These are phyloP conservation scores for Calephelis perditalis DNA, from an alignment of 2,888 invertebrate species.

Conservation along the genomic window DNA sequence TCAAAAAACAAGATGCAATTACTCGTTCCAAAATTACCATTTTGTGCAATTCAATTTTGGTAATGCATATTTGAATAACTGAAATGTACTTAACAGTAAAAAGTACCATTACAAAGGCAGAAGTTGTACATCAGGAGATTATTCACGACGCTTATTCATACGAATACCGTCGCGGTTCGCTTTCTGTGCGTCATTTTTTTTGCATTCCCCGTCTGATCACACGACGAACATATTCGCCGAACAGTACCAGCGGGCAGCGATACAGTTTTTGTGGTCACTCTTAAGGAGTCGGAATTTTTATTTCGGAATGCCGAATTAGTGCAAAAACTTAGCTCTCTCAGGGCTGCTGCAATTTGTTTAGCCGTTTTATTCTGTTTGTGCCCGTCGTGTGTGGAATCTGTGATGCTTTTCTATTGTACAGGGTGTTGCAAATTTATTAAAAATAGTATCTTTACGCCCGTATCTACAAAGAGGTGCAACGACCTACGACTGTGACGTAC, in stretches of 20 bases:
- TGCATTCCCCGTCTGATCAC: slow-evolving; percentile 39
- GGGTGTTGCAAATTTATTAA: slow-evolving; percentile 38
- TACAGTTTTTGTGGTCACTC: slow-evolving; percentile 51
- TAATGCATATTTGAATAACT: slow-evolving; percentile 12
- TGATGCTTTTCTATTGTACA: slow-evolving; percentile 46
- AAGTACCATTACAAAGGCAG: slow-evolving; percentile 5
- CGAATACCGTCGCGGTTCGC: slow-evolving; percentile 41
- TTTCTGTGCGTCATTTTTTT: slow-evolving; percentile 47
- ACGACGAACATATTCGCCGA: slow-evolving; percentile 48
- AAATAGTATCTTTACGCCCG: background rate
- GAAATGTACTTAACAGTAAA: slow-evolving; percentile 12
- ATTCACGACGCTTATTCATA: slow-evolving; percentile 28
- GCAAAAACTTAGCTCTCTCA: slow-evolving; percentile 70
- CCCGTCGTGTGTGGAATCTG: slow-evolving; percentile 56
- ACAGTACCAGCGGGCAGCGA: slow-evolving; percentile 38
- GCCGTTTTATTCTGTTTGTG: slow-evolving; percentile 71
- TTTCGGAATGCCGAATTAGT: slow-evolving; percentile 78
- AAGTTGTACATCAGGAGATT: slow-evolving; percentile 2
- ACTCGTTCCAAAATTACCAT: slow-evolving; percentile 7
- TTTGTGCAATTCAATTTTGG: background rate
- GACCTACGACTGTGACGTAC: too few relatives aligned
- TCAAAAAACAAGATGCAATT: slow-evolving; percentile 1
- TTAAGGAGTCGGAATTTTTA: slow-evolving; percentile 75
- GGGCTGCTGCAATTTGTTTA: slow-evolving; percentile 70
- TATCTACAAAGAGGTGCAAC: too few relatives aligned